These are phyloP conservation scores for Lepus oiostolus DNA, from an alignment of 2,797 vertebrate species.

Conservation along the genomic window DNA sequence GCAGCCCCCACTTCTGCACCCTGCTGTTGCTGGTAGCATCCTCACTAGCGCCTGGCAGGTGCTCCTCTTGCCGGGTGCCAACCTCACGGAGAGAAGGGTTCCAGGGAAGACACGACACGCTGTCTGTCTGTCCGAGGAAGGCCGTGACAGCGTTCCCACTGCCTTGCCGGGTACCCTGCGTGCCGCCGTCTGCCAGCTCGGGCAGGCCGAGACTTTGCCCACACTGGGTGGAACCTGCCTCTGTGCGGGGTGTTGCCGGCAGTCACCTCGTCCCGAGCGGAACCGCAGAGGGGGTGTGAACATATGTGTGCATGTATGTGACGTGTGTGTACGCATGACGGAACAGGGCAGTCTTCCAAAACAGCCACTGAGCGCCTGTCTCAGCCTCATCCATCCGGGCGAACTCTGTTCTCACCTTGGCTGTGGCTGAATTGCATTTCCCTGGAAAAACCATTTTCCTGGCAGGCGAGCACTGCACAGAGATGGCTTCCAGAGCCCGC, in stretches of 20 bases:
- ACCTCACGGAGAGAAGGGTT: no score
- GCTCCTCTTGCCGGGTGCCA: not conserved
- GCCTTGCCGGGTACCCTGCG: not conserved
- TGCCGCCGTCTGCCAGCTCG: not conserved
- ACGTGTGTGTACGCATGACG: accelerated
- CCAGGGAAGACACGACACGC: no score
- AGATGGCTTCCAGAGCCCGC: no score
- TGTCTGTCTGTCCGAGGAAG: accelerated
- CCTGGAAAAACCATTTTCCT: not conserved
- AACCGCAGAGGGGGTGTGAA: not conserved
- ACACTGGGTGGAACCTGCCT: not conserved
- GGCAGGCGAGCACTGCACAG: not conserved
- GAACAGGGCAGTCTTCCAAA: not conserved
- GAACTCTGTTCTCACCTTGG: not conserved
- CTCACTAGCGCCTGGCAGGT: not conserved
- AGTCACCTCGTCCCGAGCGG: not conserved
- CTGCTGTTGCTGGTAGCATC: not conserved
- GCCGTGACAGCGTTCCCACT: not conserved
- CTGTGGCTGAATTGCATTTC: not conserved
- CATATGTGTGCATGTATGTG: accelerated
- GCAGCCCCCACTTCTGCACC: not conserved
- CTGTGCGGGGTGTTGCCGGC: not conserved
- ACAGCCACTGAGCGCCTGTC: not conserved
- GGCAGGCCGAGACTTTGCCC: not conserved
- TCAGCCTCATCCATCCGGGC: not conserved